Evolutionary conservation across 2,113 vertebrate species (phyloP).

Genomic region (Thryonomys swinderianus): DNA sequence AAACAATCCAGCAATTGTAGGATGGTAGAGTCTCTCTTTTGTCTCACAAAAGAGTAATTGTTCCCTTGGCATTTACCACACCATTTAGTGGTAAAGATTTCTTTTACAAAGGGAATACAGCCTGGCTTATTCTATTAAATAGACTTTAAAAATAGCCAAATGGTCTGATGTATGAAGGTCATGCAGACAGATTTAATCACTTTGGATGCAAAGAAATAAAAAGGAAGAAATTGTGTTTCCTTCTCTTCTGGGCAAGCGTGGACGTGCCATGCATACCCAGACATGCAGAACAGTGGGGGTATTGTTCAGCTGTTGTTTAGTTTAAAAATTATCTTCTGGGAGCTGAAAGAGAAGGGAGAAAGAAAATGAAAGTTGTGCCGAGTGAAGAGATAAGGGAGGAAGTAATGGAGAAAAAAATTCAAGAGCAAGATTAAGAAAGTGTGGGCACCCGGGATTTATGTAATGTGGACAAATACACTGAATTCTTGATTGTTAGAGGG

Average conservation of each 20-base stretch:
- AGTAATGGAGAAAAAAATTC: constrained; percentile 55
- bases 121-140: constrained; percentile 60
- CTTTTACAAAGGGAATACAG: constrained; percentile 6
- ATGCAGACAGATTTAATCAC: constrained; percentile 62
- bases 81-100: constrained; percentile 52
- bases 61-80: constrained; percentile 36
- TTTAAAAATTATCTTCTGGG: constrained; percentile 59
- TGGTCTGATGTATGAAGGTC: constrained; percentile 56
- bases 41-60: constrained; percentile 56
- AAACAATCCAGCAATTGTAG: constrained; percentile 69
- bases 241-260: constrained; percentile 60
- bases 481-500: not conserved
- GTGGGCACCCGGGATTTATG: not conserved
- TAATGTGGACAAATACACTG: not conserved
- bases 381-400: constrained; percentile 76
- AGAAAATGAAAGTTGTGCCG: constrained; percentile 61
- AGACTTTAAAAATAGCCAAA: constrained; percentile 59
- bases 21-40: not conserved
- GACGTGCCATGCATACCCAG: constrained; percentile 56
- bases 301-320: constrained; percentile 75
- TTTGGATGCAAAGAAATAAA: constrained; percentile 76
- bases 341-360: constrained; percentile 51
- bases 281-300: constrained; percentile 52
- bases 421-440: not conserved
- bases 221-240: constrained; percentile 65